Evolutionary conservation across 2,113 vertebrate genomes (phyloP), one percentile per base, ranked within the genome.

Genomic region (Emydocephalus ijimae): DNA sequence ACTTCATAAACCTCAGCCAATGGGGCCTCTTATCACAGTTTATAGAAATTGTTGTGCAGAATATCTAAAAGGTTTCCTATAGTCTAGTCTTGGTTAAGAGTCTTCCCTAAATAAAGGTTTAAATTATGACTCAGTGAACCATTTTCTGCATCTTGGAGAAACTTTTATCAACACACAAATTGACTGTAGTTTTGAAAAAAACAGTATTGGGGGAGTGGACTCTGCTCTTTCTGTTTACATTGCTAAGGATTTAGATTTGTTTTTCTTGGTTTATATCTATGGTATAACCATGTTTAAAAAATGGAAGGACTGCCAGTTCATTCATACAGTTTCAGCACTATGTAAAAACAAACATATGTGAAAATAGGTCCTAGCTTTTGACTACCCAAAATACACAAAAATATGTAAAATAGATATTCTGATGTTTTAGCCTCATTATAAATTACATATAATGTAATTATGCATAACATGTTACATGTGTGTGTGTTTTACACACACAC

Each of bases 181-280:
- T 93, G 23, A n/a, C 39, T 34, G 50, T 23, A 54, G 26, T 26
- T 74, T 50, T 88, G 61, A 85, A 69, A n/a, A 86, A 92, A 94
- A 11, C 0, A n/a, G 52, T 93, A 0, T 64, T 14, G 48, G 94
- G 52, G 93, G 94, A 57, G 92, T 94, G 93, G n/a, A 92, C 24
- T 85, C 20, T 93, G 10, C 43, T 93, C 95, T 61, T 87, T 87
- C 43, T 94, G 39, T 61, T 96, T 94, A 91, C 21, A 20, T 87
- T 92, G 90, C 57, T 93, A 81, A 52, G 20, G 54, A 89, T 92
- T 94, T 89, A 87, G 93, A 61, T 95, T 96, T 95, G 59, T 6
- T 93, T 97, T 94, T 90, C 91, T 96, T 96, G 39, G 9, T 95
- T 96, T 95, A 23, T 92, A 55, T 93, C 89, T 93, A n/a, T 96